Percentiles rank a stretch among this genome's conserved stretches.
Conservation (phyloP, 2,888 invertebrate genomes). For the Drosophila nr. perissopoda region DNA sequence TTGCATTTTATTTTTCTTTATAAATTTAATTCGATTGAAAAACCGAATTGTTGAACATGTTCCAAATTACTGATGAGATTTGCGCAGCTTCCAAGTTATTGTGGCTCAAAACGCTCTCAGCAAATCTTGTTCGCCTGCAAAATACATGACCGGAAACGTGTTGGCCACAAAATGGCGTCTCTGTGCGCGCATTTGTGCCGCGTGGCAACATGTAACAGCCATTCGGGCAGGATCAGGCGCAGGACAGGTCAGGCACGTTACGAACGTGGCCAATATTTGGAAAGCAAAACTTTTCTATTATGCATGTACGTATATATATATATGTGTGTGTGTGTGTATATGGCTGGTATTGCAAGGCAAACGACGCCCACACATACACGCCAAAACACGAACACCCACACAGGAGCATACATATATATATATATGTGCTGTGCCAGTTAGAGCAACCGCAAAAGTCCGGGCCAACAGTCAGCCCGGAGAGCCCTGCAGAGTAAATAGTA, state of each 20-base stretch:
- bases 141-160: conserved; percentile 55
- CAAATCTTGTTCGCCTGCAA: neutral
- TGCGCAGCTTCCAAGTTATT: neutral
- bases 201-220: conserved; percentile 21
- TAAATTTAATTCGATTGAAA: neutral
- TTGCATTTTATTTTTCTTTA: neutral
- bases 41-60: neutral
- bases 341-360: conserved; percentile 18
- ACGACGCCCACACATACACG: conserved; percentile 14
- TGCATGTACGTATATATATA: neutral
- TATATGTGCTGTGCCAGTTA: conserved; percentile 36
- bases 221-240: conserved; percentile 31
- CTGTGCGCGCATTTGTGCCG: conserved; percentile 33
- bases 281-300: conserved; percentile 18
- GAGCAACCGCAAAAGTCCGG: conserved; percentile 38
- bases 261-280: conserved; percentile 17
- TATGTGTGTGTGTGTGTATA: conserved; percentile 14
- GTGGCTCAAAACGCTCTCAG: neutral
- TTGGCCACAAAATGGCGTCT: conserved; percentile 56
- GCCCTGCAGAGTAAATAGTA: conserved; percentile 39
- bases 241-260: conserved; percentile 26
- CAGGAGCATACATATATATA: neutral
- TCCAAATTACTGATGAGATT: neutral
- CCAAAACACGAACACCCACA: neutral
- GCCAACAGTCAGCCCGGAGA: conserved; percentile 13